Base-by-base conservation (phyloP, 2,113 vertebrate genomes). In the Tretioscincus oriximinensis region DNA sequence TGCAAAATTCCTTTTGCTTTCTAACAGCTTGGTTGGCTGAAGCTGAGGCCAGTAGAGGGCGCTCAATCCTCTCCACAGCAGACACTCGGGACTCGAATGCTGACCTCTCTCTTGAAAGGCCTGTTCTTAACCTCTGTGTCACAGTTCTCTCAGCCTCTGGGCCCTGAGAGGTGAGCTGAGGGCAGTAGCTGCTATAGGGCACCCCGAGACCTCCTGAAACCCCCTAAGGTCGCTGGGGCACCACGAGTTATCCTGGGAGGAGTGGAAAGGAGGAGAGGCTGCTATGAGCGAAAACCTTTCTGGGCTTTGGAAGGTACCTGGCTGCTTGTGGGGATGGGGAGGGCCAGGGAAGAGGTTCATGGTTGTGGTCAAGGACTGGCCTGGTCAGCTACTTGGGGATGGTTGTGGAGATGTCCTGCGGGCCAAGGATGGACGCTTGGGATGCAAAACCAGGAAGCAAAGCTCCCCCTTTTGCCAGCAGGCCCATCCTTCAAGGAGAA, bases 231-330 rank as follows among this genome's bases (percentile, higher is more conserved):
- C 2, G 8, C 60, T 16, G 20, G 5, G 18, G 28, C 24, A 8
- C 90, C 35, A 5, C 35, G 5, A 2, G 35, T 41, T 41, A 2
- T 41, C 35, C 35, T 41, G 35, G 35, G 35, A 41, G 35, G 35
- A 41, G 35, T 41, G 35, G 35, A 95, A 93, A 71, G 90, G 87
- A 92, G 92, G 75, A 21, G 47, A 1, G 21, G 24, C 72, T 85
- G 78, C 11, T 80, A 97, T 98, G 97, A 96, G 96, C 91, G 96
- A 95, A 91, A 97, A 95, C 89, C 95, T 96, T 90, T 96, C 97
- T 0, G 96, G 96, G 63, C 97, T 97, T 92, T 97, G 97, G 96
- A 98, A 97, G 97, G 97, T 97, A 93, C 0, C n/a, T 0, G 11
- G 35, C 35, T 41, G 35, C 35, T 41, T 41, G 28, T 5, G 49